phyloP scores from a whole-genome alignment of 2,113 vertebrate genomes.

The Axis porcinus region DNA sequence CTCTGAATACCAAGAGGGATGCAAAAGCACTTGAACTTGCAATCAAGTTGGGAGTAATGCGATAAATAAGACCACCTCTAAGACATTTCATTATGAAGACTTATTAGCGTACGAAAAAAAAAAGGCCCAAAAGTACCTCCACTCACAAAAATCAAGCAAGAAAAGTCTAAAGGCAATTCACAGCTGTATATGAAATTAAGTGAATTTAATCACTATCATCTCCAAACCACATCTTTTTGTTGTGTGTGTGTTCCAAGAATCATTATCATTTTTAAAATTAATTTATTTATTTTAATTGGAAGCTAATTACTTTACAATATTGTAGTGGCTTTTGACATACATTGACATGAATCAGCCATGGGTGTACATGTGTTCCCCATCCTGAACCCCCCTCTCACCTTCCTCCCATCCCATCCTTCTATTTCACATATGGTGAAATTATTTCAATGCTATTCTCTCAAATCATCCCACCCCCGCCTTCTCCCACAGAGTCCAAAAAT shows the following conservation, averaged over 20 bases:
- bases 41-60: neutral
- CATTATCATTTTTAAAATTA: neutral
- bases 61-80: neutral
- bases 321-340: neutral
- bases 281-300: neutral
- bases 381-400: neutral
- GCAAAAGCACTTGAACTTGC: neutral
- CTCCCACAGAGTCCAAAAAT: neutral
- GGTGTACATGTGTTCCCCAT: neutral
- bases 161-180: neutral
- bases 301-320: neutral
- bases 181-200: neutral
- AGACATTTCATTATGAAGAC: neutral
- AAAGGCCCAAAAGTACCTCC: neutral
- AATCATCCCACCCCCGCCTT: neutral
- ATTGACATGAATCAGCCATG: neutral
- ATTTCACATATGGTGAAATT: no score
- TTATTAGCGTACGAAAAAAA: neutral
- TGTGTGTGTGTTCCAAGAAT: neutral
- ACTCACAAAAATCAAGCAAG: neutral
- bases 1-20: neutral
- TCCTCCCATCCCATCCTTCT: neutral
- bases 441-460: neutral
- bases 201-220: neutral
- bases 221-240: neutral